Conservation (phyloP, 1,140 invertebrate species). For the Drosophila equinoxialis region DNA sequence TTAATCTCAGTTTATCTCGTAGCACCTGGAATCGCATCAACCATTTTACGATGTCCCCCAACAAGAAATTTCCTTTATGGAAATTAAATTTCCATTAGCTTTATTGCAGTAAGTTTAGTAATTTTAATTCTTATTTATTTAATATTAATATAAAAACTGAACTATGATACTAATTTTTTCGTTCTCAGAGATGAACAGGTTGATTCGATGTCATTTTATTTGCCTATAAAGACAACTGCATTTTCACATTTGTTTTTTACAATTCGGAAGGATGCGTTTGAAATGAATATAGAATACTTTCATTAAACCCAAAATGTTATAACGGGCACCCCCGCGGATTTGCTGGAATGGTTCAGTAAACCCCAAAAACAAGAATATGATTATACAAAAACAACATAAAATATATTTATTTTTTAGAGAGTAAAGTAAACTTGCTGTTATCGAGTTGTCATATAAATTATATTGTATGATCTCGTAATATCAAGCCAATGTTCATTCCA, state of each 20-base stretch:
- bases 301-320: slow-evolving; percentile 53
- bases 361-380: not conserved
- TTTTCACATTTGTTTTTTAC: slow-evolving; percentile 52
- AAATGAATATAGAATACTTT: slow-evolving; percentile 69
- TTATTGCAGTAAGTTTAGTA: slow-evolving; percentile 39
- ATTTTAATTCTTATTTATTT: too few relatives aligned
- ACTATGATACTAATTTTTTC: not conserved
- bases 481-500: too few relatives aligned
- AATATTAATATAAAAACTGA: too few relatives aligned
- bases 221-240: slow-evolving; percentile 27
- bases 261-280: slow-evolving; percentile 56
- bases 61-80: slow-evolving; percentile 56
- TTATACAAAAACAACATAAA: too few relatives aligned
- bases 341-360: slow-evolving; percentile 16
- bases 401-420: too few relatives aligned
- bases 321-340: slow-evolving; percentile 4
- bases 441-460: too few relatives aligned
- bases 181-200: slow-evolving; percentile 31
- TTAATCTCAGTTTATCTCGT: slow-evolving; percentile 44
- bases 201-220: slow-evolving; percentile 36
- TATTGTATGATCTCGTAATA: too few relatives aligned
- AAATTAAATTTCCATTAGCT: slow-evolving; percentile 56
- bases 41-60: slow-evolving; percentile 59
- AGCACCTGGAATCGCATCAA: slow-evolving; percentile 64
- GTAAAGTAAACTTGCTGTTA: too few relatives aligned